Base-by-base conservation (phyloP, 1,140 invertebrate species). In the Papilio dardanus region DNA sequence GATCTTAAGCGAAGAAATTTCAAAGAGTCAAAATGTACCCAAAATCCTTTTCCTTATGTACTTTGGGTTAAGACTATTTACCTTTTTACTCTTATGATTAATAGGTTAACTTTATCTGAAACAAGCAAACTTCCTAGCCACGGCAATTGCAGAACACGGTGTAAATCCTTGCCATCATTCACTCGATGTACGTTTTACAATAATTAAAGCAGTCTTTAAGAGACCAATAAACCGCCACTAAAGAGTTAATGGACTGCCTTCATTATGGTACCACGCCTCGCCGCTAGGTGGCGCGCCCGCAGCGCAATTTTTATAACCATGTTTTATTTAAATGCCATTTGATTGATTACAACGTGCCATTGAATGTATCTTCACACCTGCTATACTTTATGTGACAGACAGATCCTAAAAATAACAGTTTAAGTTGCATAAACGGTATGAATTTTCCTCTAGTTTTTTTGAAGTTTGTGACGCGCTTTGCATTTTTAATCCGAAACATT, bases 171-270 rank as follows among this genome's bases (percentile, higher is more conserved):
- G 66, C 79, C 82, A 87, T 87, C 81, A 85, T 74, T 86, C 81
- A 83, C 62, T 33, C 42, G 76, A 74, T 75, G 77, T 79, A 82
- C 80, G 77, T 87, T 86, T 86, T 81, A 86, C 81, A 87, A 88
- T 91, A 91, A 91, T 91, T 89, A 89, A 91, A 89, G 81, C 83
- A 81, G 77, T 77, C 79, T 83, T 82, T 88, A 86, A 91, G 90
- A 89, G 83, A 82, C 84, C 88, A 88, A 89, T 90, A 90, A 90
- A 92, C 83, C 83, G 87, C 79, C 83, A 84, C 85, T 88, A 88
- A 90, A 86, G 78, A 81, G 82, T 85, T 89, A 90, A 92, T 89
- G 88, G 81, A 80, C 81, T 81, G 71, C 76, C 78, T 85, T 89
- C 83, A 91, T 88, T 87, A 89, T 77, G 71, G 75, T 77, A 83